phyloP scores from a whole-genome alignment of 2,113 vertebrate species.

The Cyanistes caeruleus region DNA sequence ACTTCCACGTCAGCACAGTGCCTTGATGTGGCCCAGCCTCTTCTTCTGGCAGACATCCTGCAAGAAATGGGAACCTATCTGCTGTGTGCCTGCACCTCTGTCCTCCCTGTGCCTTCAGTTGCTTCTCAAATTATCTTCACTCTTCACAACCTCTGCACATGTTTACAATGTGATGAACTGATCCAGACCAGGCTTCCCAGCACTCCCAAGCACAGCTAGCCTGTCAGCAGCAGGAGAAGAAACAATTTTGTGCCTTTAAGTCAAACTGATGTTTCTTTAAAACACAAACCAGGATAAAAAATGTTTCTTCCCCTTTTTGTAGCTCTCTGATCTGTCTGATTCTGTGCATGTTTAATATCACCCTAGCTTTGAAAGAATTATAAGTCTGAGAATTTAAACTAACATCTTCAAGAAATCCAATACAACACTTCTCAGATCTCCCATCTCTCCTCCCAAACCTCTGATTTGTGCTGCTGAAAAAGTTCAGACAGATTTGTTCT shows the following conservation, averaged over 20 bases:
- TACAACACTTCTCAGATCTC: neutral
- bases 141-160: neutral
- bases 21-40: neutral
- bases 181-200: neutral
- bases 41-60: neutral
- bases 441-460: neutral
- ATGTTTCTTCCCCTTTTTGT: neutral
- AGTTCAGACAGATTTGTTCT: neutral
- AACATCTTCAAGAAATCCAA: neutral
- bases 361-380: neutral
- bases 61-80: neutral
- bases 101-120: neutral
- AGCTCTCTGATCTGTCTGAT: neutral
- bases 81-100: neutral
- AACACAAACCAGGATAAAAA: neutral
- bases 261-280: neutral
- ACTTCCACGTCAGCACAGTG: rapidly evolving
- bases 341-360: neutral
- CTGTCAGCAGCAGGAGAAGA: neutral
- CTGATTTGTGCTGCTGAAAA: neutral
- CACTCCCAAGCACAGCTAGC: neutral
- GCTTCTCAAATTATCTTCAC: neutral
- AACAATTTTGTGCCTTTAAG: neutral
- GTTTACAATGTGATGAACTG: neutral
- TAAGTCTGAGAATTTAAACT: neutral